A percentile compares a stretch with the other conserved stretches of the same genome.
phyloP scores from a whole-genome alignment of 2,797 vertebrate genomes.

The Anguilla obscura region DNA sequence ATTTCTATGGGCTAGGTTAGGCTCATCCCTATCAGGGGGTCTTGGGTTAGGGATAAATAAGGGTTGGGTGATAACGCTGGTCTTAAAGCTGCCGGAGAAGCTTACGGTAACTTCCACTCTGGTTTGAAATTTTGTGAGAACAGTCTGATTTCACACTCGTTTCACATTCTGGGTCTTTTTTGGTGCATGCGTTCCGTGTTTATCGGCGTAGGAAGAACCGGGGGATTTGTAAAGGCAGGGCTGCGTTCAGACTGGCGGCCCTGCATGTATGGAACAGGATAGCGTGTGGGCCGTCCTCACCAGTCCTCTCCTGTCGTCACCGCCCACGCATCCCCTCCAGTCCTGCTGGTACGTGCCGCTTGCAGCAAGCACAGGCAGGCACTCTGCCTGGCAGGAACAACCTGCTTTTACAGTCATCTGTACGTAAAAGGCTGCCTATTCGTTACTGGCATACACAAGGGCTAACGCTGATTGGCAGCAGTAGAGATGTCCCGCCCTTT shows the following conservation, averaged over 20 bases:
- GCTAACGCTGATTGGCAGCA: not conserved
- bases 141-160: not conserved
- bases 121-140: not conserved
- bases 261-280: not conserved
- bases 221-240: not conserved
- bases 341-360: not conserved
- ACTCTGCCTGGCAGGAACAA: not conserved
- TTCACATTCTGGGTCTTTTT: not conserved
- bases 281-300: not conserved
- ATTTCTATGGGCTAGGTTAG: not conserved
- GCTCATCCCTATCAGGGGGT: not conserved
- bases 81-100: not conserved
- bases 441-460: not conserved
- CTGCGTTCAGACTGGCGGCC: not conserved
- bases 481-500: not conserved
- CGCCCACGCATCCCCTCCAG: not conserved
- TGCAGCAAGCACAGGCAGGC: not conserved
- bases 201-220: not conserved
- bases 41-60: not conserved
- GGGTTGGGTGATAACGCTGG: not conserved
- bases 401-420: not conserved
- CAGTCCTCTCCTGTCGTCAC: constrained; percentile 8
- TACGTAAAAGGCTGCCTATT: not conserved
- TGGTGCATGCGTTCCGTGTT: not conserved
- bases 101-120: not conserved